Base-by-base conservation (phyloP, 1,140 invertebrate species). In the Scaptomyza hsui region DNA sequence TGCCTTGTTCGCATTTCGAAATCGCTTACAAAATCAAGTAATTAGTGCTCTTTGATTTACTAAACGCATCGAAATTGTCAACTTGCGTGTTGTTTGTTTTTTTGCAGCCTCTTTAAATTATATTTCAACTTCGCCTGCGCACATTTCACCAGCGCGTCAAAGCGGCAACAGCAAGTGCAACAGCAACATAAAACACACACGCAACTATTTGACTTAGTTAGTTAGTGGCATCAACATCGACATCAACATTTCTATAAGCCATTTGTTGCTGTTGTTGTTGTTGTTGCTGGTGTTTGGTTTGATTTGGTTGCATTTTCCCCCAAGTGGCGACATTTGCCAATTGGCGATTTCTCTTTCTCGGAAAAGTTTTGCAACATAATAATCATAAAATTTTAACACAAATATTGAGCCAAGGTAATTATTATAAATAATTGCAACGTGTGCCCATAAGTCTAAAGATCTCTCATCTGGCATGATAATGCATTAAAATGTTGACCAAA, bases 21-120 rank as follows among this genome's bases (percentile, higher is more conserved):
- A 88, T 55, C 78, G 67, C 77, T 88, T 88, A 82, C 74, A 75
- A 88, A 88, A 88, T 88, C 82, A 70, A 82, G 82, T 88, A 88
- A 88, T 88, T 88, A 88, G 81, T 39, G 52, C 75, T 64, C 61
- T 81, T 78, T 88, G 83, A 88, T 88, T 88, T 82, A 88, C 83
- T 82, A 82, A 88, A 82, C 78, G 57, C 78, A 72, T 78, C 29
- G 9, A 77, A 80, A 88, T 72, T 72, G 82, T 86, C 82, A 85
- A 62, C 57, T 67, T 19, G 57, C 61, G 19, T 65, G 61, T 65
- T 47, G 57, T 62, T 61, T 55, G 32, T 70, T 37, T 35, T 39
- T 4, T 19, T 44, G 52, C 72, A 60, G 35, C 48, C 32, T 75
- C 52, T 32, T 41, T 21, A 37, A 59, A 55, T 53, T 59, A 44